Evolutionary conservation across 2,797 vertebrate species (phyloP), one percentile per base, ranked within the genome.

Genomic region (Gephyroberyx darwinii): DNA sequence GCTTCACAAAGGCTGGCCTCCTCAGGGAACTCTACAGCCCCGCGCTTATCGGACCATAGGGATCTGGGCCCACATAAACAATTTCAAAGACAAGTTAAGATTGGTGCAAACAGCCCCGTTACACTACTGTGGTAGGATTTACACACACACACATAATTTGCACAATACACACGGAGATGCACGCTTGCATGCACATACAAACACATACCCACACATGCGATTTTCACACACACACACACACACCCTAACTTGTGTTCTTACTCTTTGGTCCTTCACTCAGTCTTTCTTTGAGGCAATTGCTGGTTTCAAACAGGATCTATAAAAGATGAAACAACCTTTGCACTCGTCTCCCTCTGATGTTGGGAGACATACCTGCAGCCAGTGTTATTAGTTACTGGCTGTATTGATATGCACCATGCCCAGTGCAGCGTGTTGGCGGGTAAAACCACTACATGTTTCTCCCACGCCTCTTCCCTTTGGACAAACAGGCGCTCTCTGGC

Each of bases 241-340:
- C 20, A 9, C 50, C 69, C 16, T 56, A 10, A 51, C 74, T 81
- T 69, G 20, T 65, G 60, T 68, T 86, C 75, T 72, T 67, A 69
- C 71, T 74, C 78, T 84, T 81, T 78, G 80, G 63, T 80, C 78
- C 69, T 79, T 84, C 68, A 39, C 64, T 78, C 77, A 17, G 68
- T 83, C 76, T 84, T 88, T 91, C 90, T 93, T 92, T 92, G 88
- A 92, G 91, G 91, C 91, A 92, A 88, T 91, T 85, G 84, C 80
- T 86, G 84, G 63, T 89, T 93, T 93, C 88, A 89, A 90, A 91
- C 89, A 19, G 76, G 87, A 93, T 93, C 89, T 83, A 92, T 92
- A 92, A 90, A 90, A 92, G 90, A 93, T 93, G 85, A 92, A 93
- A 92, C 88, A 92, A 92, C 90, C 90, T 92, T 92, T 92, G 89